Evolutionary conservation across 2,888 invertebrate species (phyloP), one percentile per base, ranked within the genome.

Genomic region (Bombylius discolor): DNA sequence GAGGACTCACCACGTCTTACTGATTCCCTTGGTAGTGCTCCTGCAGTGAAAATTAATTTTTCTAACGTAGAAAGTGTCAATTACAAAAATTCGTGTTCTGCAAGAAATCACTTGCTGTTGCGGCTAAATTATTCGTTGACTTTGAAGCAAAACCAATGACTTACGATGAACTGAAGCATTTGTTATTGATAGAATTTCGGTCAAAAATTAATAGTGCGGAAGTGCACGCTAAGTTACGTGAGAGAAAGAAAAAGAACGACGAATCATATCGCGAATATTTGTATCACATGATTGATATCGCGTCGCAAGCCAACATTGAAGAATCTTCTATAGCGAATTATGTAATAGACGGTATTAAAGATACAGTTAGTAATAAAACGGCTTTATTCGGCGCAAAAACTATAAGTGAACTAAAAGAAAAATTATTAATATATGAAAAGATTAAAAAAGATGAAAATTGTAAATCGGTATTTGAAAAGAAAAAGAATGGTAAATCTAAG

Each of bases 281-380:
- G 11, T 59, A 59, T n/a, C 33, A 48, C 9, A 56, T 59, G 55
- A 51, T 56, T 13, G 56, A 58, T 46, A 56, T 58, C 34, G 53
- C 53, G 1, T 53, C 55, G 34, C 58, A 58, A 34, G 58, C 51
- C 4, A 46, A 23, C 5, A 44, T 56, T 4, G 56, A 58, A 32
- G 56, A 59, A 34, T 5, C 48, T 52, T 59, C 56, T 7, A 39
- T 59, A 42, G 53, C 58, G 34, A 49, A 39, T 11, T 59, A 59
- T 31, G 58, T 58, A 9, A 58, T 55, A n/a, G 56, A 58, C 34
- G 55, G 49, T 14, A 59, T 59, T 53, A 47, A 49, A 32, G 55
- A 55, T 42, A 31, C 55, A 33, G 13, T 45, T 4, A 33, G 47
- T 45, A 58, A 56, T 42, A 59, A 59, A 47, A 34, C 48, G 9